Evolutionary conservation across 2,797 vertebrate species (phyloP).

Genomic region (Silurus aristotelis): DNA sequence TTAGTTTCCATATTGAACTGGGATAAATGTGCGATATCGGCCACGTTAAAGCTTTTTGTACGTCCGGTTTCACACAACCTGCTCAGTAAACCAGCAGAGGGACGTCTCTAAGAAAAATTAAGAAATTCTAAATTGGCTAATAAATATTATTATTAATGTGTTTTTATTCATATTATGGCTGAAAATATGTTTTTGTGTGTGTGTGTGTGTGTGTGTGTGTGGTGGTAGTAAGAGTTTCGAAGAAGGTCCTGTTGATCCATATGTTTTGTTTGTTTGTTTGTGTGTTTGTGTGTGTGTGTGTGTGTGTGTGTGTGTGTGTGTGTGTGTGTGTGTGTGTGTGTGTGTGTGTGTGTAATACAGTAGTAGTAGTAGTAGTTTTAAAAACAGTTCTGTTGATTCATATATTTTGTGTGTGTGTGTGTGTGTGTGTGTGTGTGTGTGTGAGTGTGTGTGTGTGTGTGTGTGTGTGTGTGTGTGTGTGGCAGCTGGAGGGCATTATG

Average conservation of each 20-base stretch:
- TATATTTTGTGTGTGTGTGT: background rate
- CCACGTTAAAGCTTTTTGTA: background rate
- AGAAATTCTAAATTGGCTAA: background rate
- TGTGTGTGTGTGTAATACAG: conserved; percentile 1
- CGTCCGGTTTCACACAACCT: background rate
- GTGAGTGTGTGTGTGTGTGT: conserved; percentile 9
- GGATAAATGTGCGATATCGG: background rate
- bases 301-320: background rate
- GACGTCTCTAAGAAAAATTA: background rate
- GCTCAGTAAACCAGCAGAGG: background rate
- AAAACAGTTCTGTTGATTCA: background rate
- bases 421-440: background rate
- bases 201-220: background rate
- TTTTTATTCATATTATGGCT: background rate
- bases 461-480: conserved; percentile 18
- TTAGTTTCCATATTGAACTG: background rate
- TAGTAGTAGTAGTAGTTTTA: background rate
- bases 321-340: background rate
- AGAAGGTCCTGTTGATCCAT: too few species aligned
- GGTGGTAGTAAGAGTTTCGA: too few species aligned
- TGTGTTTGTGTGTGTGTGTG: background rate
- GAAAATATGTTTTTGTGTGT: background rate
- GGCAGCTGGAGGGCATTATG: conserved; percentile 45
- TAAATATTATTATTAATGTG: background rate
- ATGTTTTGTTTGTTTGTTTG: background rate